Conservation (phyloP, 1,140 invertebrate species). For the Bradysia coprophila region DNA sequence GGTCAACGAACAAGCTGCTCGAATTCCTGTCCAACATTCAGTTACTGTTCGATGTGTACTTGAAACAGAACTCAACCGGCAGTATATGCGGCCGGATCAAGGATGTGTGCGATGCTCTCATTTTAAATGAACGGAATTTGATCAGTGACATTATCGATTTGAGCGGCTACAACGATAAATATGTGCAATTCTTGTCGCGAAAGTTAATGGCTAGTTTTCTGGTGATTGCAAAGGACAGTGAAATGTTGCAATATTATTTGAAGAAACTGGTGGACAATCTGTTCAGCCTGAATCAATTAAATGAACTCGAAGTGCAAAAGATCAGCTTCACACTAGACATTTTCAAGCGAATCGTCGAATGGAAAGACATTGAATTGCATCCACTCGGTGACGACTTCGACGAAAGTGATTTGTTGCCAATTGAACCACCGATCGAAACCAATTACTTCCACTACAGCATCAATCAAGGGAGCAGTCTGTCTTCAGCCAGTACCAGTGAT, state of each 20-base stretch:
- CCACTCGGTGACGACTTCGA: constrained; percentile 42
- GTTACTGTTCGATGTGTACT: constrained; percentile 62
- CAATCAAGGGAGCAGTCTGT: neutral
- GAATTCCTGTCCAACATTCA: constrained; percentile 67
- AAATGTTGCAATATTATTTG: constrained; percentile 48
- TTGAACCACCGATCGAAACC: constrained; percentile 13
- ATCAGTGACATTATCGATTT: constrained; percentile 67
- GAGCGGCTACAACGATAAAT: constrained; percentile 55
- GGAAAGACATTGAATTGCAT: constrained; percentile 68
- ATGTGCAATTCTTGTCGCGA: constrained; percentile 58
- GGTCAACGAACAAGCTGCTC: constrained; percentile 48
- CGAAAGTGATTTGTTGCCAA: neutral
- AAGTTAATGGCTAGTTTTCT: constrained; percentile 65
- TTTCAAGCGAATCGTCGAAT: constrained; percentile 67
- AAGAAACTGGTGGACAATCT: constrained; percentile 51
- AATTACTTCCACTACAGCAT: constrained; percentile 17
- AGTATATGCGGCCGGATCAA: constrained; percentile 59
- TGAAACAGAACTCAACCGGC: constrained; percentile 63
- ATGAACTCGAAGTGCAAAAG: constrained; percentile 36
- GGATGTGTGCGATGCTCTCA: constrained; percentile 58
- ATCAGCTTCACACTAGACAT: constrained; percentile 70
- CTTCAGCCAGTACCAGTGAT: constrained; percentile 1
- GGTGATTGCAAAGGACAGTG: constrained; percentile 59
- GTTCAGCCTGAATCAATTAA: constrained; percentile 32
- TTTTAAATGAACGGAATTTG: constrained; percentile 59